These are phyloP conservation scores for Drosophila simulans DNA, from an alignment of 1,140 invertebrate genomes.

Conservation along the genomic window DNA sequence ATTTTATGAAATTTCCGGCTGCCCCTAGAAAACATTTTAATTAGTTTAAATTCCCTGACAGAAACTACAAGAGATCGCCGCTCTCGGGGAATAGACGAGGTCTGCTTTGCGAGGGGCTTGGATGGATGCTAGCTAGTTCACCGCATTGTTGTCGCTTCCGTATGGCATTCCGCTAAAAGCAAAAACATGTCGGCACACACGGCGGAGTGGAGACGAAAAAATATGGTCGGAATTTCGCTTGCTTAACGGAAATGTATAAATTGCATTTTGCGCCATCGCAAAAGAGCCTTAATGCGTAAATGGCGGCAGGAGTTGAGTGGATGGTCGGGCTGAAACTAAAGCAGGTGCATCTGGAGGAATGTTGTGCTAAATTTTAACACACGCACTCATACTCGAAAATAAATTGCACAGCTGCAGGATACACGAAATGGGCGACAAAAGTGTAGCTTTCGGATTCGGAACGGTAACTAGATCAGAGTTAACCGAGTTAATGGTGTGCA, in stretches of 20 bases:
- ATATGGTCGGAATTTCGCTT: conserved; percentile 57
- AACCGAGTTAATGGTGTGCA: too few species aligned
- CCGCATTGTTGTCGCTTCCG: conserved; percentile 54
- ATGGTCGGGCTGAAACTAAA: conserved; percentile 40
- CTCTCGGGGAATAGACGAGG: background rate
- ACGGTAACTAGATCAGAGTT: background rate
- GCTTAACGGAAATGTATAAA: conserved; percentile 83
- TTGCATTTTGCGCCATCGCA: conserved; percentile 69
- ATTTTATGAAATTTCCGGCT: conserved; percentile 52
- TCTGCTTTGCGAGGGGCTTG: too few species aligned
- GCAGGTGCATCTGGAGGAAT: conserved; percentile 63
- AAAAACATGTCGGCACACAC: conserved; percentile 60
- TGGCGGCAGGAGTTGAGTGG: conserved; percentile 6
- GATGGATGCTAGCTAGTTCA: conserved; percentile 7
- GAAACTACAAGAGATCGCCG: conserved; percentile 23
- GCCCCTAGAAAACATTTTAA: conserved; percentile 60
- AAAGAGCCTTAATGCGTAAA: conserved; percentile 52
- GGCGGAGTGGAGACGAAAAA: conserved; percentile 42
- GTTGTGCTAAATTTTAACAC: conserved; percentile 75
- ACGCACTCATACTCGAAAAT: conserved; percentile 37
- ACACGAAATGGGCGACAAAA: conserved; percentile 56
- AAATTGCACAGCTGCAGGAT: conserved; percentile 48
- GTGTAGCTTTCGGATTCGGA: conserved; percentile 18
- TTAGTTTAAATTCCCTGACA: conserved; percentile 53
- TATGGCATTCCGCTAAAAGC: conserved; percentile 58